Evolutionary conservation across 2,797 vertebrate species (phyloP).

Genomic region (Xiphophorus birchmanni): DNA sequence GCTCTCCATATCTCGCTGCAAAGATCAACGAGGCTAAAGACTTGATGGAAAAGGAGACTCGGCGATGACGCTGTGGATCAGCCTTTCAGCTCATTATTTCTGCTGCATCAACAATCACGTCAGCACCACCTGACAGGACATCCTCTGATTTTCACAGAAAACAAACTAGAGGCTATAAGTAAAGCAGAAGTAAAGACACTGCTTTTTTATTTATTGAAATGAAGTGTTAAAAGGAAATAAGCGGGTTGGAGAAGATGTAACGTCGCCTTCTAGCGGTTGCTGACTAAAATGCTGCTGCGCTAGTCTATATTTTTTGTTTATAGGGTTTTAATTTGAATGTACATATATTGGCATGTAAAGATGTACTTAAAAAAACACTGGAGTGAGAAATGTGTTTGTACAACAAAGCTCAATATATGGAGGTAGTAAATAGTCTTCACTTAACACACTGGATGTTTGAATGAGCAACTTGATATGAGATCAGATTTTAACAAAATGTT

Average conservation of each 20-base stretch:
- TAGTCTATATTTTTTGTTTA: neutral
- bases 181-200: neutral
- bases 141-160: neutral
- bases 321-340: constrained; percentile 1
- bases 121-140: neutral
- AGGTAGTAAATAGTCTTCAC: neutral
- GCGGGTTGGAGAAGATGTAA: neutral
- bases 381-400: neutral
- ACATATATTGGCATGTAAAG: neutral
- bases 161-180: neutral
- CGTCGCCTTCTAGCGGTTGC: constrained; percentile 1
- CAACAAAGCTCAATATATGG: neutral
- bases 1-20: constrained; percentile 90
- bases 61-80: constrained; percentile 72
- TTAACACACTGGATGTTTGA: neutral
- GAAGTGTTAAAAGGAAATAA: neutral
- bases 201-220: neutral
- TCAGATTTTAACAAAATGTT: neutral
- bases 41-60: constrained; percentile 85
- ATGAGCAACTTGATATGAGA: neutral
- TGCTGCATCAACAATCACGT: constrained; percentile 3
- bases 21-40: constrained; percentile 98
- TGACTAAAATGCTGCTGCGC: neutral
- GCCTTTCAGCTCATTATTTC: neutral
- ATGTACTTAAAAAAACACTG: constrained; percentile 20